These are phyloP conservation scores for Syngnathus scovelli DNA, from an alignment of 2,113 vertebrate species.

Conservation along the genomic window DNA sequence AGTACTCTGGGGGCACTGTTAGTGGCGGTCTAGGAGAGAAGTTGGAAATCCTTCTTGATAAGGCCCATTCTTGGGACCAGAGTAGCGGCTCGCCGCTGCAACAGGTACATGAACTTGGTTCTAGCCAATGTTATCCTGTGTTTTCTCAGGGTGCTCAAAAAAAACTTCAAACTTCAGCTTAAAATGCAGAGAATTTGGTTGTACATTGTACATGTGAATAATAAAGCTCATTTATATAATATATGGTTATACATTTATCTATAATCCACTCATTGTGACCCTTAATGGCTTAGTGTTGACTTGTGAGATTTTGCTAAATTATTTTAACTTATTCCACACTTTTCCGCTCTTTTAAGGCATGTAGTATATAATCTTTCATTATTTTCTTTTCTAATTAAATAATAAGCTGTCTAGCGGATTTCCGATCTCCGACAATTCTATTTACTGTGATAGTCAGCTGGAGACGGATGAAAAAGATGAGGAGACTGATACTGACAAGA, in stretches of 20 bases:
- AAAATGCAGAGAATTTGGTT: too few relatives aligned
- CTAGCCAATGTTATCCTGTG: background rate
- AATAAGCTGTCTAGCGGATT: slow-evolving; percentile 55
- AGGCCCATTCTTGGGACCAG: slow-evolving; percentile 58
- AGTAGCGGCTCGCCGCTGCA: slow-evolving; percentile 62
- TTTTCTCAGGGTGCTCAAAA: background rate
- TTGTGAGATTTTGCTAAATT: too few relatives aligned
- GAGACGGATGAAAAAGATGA: background rate
- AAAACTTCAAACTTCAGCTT: too few relatives aligned
- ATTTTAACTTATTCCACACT: background rate
- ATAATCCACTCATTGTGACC: too few relatives aligned
- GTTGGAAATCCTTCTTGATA: slow-evolving; percentile 66
- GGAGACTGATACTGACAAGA: background rate
- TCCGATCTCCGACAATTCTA: slow-evolving; percentile 32
- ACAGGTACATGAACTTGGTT: slow-evolving; percentile 49
- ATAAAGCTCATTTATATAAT: too few relatives aligned
- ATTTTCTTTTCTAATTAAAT: slow-evolving; percentile 33
- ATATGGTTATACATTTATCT: too few relatives aligned
- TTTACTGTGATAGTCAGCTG: slow-evolving; percentile 18
- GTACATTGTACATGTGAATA: too few relatives aligned
- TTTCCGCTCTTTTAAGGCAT: background rate
- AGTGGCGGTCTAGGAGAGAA: slow-evolving; percentile 50
- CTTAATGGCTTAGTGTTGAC: too few relatives aligned
- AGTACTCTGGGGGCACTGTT: slow-evolving; percentile 67
- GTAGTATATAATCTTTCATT: background rate